Percentiles rank a stretch among this genome's conserved stretches.
These are phyloP conservation scores for Zootermopsis nevadensis DNA, from an alignment of 2,888 invertebrate species.

Conservation along the genomic window DNA sequence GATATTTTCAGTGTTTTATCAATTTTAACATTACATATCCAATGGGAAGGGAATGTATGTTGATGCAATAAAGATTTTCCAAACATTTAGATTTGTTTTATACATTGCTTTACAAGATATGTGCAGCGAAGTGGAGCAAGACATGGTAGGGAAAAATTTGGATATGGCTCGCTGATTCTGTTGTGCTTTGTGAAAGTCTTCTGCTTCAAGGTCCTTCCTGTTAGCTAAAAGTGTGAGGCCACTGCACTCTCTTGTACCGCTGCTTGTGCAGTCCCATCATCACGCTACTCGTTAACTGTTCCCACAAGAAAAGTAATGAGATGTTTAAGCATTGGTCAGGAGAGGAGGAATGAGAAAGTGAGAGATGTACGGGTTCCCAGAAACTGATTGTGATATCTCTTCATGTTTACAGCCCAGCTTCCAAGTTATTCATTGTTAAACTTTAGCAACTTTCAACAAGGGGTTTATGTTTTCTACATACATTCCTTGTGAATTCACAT, in stretches of 20 bases:
- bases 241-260: conserved; percentile 1
- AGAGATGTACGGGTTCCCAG: background rate
- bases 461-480: too few species aligned
- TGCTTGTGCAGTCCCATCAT: background rate
- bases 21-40: background rate
- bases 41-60: background rate
- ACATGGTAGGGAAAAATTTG: conserved; percentile 5
- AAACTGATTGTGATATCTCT: background rate
- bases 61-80: background rate
- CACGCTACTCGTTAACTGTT: background rate
- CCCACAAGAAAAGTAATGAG: background rate
- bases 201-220: background rate
- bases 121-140: conserved; percentile 21
- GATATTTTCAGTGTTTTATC: too few species aligned
- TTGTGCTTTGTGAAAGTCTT: conserved; percentile 12
- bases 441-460: too few species aligned
- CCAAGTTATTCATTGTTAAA: too few species aligned
- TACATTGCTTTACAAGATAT: background rate
- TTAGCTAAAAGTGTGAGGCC: background rate
- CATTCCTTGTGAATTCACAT: too few species aligned
- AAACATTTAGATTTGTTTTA: background rate
- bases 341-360: background rate
- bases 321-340: too few species aligned
- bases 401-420: too few species aligned
- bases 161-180: conserved; percentile 4